Evolutionary conservation across 1,140 invertebrate genomes (phyloP).

Genomic region (Rhagoletis pomonella): DNA sequence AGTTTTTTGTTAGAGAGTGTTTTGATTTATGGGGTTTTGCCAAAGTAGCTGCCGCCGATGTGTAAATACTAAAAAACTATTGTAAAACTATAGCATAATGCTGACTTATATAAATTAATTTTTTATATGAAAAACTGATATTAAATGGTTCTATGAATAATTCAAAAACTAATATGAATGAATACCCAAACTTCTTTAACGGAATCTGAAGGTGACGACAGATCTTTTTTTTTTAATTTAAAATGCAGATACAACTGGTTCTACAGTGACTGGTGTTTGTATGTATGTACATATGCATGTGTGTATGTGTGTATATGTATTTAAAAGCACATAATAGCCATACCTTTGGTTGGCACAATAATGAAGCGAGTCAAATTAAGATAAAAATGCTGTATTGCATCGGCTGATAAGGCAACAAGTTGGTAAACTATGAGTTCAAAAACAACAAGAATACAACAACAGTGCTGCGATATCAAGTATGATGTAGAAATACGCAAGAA

Average conservation of each 20-base stretch:
- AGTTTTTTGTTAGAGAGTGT: too few species aligned
- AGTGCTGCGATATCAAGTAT: neutral
- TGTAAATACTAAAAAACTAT: too few species aligned
- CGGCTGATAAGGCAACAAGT: neutral
- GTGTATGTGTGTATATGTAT: neutral
- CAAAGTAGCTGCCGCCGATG: too few species aligned
- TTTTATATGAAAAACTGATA: too few species aligned
- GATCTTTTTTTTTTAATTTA: neutral
- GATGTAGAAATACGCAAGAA: neutral
- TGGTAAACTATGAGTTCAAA: neutral
- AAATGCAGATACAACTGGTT: neutral
- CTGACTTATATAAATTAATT: too few species aligned
- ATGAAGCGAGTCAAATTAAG: neutral
- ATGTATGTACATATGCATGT: neutral
- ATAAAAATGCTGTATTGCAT: constrained; percentile 8
- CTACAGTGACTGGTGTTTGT: neutral
- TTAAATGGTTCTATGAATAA: neutral
- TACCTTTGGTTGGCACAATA: neutral
- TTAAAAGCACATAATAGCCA: neutral
- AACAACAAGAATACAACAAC: neutral
- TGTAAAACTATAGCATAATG: too few species aligned
- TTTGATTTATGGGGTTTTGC: too few species aligned
- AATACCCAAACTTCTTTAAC: neutral
- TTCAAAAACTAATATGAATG: neutral
- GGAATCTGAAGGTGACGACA: constrained; percentile 3